phyloP scores from a whole-genome alignment of 2,888 invertebrate genomes.

The Caenorhabditis auriculariae region DNA sequence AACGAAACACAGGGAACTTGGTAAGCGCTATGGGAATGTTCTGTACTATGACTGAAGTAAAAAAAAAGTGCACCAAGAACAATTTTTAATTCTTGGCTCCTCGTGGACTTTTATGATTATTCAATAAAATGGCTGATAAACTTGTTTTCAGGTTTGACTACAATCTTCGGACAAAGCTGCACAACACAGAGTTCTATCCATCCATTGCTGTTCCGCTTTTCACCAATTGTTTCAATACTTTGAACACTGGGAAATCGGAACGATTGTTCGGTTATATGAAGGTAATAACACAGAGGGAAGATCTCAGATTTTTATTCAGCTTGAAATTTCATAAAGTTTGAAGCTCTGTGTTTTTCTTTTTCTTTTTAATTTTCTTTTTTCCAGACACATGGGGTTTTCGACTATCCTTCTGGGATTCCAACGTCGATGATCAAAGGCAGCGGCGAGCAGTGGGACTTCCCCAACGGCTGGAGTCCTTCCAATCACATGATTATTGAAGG shows the following conservation, averaged over 20 bases:
- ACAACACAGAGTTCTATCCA: conserved; percentile 51
- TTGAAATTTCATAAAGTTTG: background rate
- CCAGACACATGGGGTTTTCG: conserved; percentile 44
- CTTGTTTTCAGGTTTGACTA: conserved; percentile 41
- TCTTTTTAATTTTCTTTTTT: conserved; percentile 4
- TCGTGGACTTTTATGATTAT: no score
- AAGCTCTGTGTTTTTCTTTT: background rate
- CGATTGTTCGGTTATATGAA: conserved; percentile 41
- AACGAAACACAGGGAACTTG: conserved; percentile 46
- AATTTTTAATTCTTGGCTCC: no score
- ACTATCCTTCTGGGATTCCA: conserved; percentile 48
- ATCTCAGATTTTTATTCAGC: conserved; percentile 1
- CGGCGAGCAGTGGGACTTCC: conserved; percentile 67
- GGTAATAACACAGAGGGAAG: no score
- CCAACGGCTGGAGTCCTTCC: conserved; percentile 53
- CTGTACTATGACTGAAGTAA: no score
- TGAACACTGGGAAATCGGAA: conserved; percentile 44
- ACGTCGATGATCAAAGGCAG: conserved; percentile 70
- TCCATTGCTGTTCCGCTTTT: conserved; percentile 75
- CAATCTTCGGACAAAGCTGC: conserved; percentile 37
- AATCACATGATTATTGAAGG: conserved; percentile 79
- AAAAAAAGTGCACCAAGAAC: no score
- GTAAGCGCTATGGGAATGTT: no score
- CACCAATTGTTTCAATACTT: conserved; percentile 66
- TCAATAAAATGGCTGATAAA: background rate